Percentiles rank a stretch among this genome's conserved stretches.
Conservation (phyloP, 1,140 invertebrate species). For the Oedothorax gibbosus region DNA sequence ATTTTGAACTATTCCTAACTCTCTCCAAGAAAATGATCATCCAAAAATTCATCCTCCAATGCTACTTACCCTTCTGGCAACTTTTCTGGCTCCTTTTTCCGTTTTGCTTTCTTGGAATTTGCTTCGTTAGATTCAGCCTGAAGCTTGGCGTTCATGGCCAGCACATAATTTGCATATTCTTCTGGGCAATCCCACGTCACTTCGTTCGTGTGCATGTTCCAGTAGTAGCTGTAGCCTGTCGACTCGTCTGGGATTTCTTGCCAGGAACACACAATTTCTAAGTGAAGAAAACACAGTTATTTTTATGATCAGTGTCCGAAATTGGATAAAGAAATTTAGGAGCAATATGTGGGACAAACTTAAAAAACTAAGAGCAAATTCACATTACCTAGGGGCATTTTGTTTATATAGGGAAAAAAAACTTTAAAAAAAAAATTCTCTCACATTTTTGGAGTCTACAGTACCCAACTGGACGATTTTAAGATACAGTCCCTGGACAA, state of each 20-base stretch:
- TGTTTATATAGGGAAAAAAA: too few relatives aligned
- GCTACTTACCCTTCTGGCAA: conserved; percentile 14
- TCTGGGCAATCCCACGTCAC: conserved; percentile 80
- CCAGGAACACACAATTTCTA: conserved; percentile 69
- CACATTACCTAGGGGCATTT: too few relatives aligned
- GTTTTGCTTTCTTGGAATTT: background rate
- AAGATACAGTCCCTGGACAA: too few relatives aligned
- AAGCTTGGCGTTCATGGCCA: background rate
- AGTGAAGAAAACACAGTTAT: background rate
- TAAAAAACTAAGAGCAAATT: too few relatives aligned
- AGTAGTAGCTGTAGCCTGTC: conserved; percentile 80
- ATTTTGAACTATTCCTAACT: too few relatives aligned
- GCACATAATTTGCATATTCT: conserved; percentile 67
- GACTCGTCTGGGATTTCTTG: conserved; percentile 78
- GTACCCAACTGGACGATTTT: too few relatives aligned
- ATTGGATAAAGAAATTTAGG: too few relatives aligned
- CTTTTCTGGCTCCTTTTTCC: background rate
- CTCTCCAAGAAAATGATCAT: too few relatives aligned
- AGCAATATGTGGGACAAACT: too few relatives aligned
- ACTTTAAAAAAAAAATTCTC: too few relatives aligned
- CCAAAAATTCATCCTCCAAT: background rate
- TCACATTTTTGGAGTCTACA: too few relatives aligned
- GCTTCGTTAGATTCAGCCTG: background rate
- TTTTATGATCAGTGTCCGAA: too few relatives aligned
- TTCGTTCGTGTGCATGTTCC: conserved; percentile 78